Evolutionary conservation across 2,113 vertebrate genomes (phyloP).

Genomic region (Catharus fuscescens): DNA sequence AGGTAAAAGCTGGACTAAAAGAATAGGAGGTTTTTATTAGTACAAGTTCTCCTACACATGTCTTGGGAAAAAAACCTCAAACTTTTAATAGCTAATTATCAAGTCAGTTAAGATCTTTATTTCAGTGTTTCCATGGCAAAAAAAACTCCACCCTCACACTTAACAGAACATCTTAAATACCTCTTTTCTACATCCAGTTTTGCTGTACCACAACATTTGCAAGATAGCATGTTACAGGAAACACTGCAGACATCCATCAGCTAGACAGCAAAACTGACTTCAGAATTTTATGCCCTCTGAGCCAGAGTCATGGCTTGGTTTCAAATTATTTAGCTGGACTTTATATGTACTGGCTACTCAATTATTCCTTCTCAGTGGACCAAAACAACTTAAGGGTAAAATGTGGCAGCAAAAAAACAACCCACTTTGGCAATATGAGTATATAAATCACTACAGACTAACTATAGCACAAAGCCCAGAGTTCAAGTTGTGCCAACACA

Average conservation of each 20-base stretch:
- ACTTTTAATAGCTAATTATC: neutral
- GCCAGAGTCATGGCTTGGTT: neutral
- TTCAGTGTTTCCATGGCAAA: neutral
- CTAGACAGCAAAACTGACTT: neutral
- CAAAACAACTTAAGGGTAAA: neutral
- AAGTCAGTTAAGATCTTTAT: neutral
- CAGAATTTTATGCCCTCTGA: neutral
- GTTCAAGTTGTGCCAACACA: neutral
- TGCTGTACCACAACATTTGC: neutral
- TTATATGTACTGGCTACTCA: neutral
- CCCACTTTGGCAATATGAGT: neutral
- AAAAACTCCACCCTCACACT: neutral
- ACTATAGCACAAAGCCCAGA: neutral
- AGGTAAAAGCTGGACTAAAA: neutral
- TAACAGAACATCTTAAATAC: neutral
- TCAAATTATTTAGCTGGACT: neutral
- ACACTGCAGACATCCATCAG: neutral
- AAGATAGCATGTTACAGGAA: neutral
- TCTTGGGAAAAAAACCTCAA: neutral
- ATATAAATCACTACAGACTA: neutral
- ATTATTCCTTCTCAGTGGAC: neutral
- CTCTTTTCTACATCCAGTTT: neutral
- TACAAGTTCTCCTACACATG: neutral
- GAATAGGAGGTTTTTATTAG: neutral
- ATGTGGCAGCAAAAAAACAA: neutral